Base-by-base conservation (phyloP, 2,113 vertebrate genomes). In the Ptyas mucosa region DNA sequence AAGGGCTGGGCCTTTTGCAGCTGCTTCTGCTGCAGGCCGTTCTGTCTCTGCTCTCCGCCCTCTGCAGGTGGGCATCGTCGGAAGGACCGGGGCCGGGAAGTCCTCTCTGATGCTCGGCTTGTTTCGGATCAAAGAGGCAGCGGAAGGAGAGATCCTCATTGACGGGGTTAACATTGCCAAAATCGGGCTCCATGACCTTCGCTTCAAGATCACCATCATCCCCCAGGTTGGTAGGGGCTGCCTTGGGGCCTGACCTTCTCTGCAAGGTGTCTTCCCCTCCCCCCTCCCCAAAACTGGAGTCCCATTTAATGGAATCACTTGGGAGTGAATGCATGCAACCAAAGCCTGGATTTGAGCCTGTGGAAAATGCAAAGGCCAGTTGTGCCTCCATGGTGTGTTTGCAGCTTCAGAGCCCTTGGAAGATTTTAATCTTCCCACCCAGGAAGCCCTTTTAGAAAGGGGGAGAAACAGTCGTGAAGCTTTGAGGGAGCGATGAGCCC, bases 171-270 rank as follows among this genome's bases (percentile, higher is more conserved):
- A 99, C 96, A 99, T 99, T 3, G 97, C 99, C 49, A 95, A 97
- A 86, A 98, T 99, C 0, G 99, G 99, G 10, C 98, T 99, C 2
- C 99, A 99, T 3, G 98, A 99, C 21, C 97, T 99, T 0, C 97
- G 99, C 53, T 99, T 98, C 95, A 98, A 97, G 95, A 98, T 99
- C 95, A 99, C 99, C 94, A 99, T 99, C 94, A 99, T 99, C 89
- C 99, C 99, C 10, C 99, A 99, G 99, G 99, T 99, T 29, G 6
- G 81, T 55, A 2, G 0, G 1, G 51, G 93, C 15, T 9, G 51
- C 54, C 85, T 39, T 18, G 34, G 15, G 69, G 34, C 15, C 69
- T 39, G 34, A 18, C 15, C 69, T 8, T 18, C n/a, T 81, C 69
- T 20, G n/a, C 18, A 39, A 81, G 69, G 69, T 39, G 34, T 34